phyloP scores from a whole-genome alignment of 2,888 invertebrate genomes.

The Melikaiella ostensackeni region DNA sequence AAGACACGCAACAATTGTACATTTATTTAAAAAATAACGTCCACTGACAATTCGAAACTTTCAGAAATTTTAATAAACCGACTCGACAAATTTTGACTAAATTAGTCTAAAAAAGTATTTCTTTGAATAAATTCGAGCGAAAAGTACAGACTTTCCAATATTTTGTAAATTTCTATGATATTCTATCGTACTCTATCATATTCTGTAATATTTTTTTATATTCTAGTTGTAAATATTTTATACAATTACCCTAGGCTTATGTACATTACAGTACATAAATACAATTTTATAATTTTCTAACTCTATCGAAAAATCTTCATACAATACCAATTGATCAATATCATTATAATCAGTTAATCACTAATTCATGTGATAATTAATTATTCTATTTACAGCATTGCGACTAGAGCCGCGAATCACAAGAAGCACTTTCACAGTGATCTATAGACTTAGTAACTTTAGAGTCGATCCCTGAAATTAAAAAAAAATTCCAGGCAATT shows the following conservation, averaged over 20 bases:
- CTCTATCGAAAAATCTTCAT: background rate
- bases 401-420: slow-evolving; percentile 11
- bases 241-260: background rate
- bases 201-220: background rate
- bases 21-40: slow-evolving; percentile 27
- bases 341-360: background rate
- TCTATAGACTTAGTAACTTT: slow-evolving; percentile 1
- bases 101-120: slow-evolving; percentile 10
- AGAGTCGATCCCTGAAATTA: background rate
- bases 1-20: slow-evolving; percentile 2
- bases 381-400: slow-evolving; percentile 17
- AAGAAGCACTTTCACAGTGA: slow-evolving; percentile 14
- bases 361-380: background rate
- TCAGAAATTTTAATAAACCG: background rate
- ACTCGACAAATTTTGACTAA: background rate
- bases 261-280: slow-evolving; percentile 23
- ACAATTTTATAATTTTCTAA: slow-evolving; percentile 20
- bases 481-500: background rate
- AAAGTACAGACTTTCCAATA: slow-evolving; percentile 3
- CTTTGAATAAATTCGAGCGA: background rate
- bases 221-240: background rate
- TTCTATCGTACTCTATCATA: background rate
- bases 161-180: background rate
- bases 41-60: background rate
- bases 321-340: background rate